phyloP scores from a whole-genome alignment of 2,797 vertebrate species.

The Macroramphosus scolopax region DNA sequence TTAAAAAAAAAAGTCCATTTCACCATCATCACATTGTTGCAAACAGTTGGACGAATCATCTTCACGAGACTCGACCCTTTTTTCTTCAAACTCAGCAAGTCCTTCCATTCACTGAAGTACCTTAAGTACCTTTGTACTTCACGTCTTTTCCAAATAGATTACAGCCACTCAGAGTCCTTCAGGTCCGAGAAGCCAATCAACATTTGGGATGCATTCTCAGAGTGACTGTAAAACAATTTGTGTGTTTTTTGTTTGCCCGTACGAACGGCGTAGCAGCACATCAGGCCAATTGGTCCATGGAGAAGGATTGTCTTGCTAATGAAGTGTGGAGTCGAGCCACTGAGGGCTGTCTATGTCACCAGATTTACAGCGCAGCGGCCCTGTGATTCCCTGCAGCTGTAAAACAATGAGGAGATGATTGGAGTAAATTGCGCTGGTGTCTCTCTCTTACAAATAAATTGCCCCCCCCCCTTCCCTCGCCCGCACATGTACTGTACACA shows the following conservation, averaged over 20 bases:
- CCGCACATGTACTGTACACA: conserved; percentile 22
- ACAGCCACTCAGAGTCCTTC: conserved; percentile 14
- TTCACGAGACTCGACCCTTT: too few relatives aligned
- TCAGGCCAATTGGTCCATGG: conserved; percentile 52
- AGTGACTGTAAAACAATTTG: conserved; percentile 37
- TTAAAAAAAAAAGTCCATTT: conserved; percentile 23
- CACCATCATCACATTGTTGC: conserved; percentile 7
- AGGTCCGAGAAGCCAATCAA: conserved; percentile 21
- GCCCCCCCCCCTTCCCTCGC: conserved; percentile 24
- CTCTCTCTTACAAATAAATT: conserved; percentile 42
- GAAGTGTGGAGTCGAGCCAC: conserved; percentile 65
- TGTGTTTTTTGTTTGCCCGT: conserved; percentile 26
- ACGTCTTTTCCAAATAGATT: conserved; percentile 27
- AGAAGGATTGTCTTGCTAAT: conserved; percentile 71
- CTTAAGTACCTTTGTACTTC: conserved; percentile 2
- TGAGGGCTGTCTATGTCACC: conserved; percentile 60
- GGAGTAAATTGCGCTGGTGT: conserved; percentile 64
- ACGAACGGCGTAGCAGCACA: conserved; percentile 27
- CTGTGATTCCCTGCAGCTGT: conserved; percentile 64
- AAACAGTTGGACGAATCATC: too few relatives aligned
- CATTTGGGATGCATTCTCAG: conserved; percentile 6
- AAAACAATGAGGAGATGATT: conserved; percentile 73
- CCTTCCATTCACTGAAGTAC: conserved; percentile 5
- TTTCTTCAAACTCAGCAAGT: too few relatives aligned
- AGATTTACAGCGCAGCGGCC: conserved; percentile 60